phyloP scores from a whole-genome alignment of 2,113 vertebrate species.

The Ptilorrhoa leucosticta region DNA sequence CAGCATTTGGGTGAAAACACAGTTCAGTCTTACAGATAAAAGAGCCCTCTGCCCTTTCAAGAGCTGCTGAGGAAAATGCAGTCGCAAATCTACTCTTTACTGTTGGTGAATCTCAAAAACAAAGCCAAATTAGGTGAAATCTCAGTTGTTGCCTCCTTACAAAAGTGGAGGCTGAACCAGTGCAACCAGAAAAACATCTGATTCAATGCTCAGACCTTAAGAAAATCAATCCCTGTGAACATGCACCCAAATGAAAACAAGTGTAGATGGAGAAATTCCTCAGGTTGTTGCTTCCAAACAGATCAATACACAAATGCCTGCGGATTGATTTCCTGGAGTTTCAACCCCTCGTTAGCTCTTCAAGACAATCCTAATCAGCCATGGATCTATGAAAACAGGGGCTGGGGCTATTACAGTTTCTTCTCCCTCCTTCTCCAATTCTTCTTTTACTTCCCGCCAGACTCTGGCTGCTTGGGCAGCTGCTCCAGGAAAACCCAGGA shows the following conservation, averaged over 20 bases:
- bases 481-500: background rate
- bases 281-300: slow-evolving; percentile 41
- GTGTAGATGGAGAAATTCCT: slow-evolving; percentile 3
- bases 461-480: background rate
- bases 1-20: background rate
- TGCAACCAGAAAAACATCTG: slow-evolving; percentile 8
- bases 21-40: background rate
- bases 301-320: slow-evolving; percentile 25
- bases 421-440: background rate
- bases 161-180: background rate
- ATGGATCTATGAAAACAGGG: background rate
- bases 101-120: background rate
- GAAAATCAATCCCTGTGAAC: slow-evolving; percentile 35
- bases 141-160: background rate
- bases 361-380: background rate
- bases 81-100: background rate
- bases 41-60: background rate
- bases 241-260: slow-evolving; percentile 27
- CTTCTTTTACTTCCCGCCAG: background rate
- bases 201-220: background rate
- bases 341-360: background rate
- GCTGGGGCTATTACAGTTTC: background rate
- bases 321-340: background rate
- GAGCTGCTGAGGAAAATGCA: background rate
- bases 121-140: slow-evolving; percentile 8